Evolutionary conservation across 2,797 vertebrate genomes (phyloP), one percentile per base, ranked within the genome.

Genomic region (Hoplostethus mediterraneus): DNA sequence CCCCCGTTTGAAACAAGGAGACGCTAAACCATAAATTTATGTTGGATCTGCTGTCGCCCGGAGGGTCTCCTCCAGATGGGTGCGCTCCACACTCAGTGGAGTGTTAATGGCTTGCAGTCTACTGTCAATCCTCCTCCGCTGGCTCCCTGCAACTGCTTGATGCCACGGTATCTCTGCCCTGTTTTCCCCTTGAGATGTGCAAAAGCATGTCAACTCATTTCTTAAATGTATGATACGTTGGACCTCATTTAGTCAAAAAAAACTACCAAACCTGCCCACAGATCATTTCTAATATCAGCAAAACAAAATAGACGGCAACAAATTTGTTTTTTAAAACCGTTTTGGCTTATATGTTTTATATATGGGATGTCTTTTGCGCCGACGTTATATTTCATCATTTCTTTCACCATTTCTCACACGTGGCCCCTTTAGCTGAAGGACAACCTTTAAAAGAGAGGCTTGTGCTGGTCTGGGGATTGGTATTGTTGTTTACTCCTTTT

Each of bases 401-500:
- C 25, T 44, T 1, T 30, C 42, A 17, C 31, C 10, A 31, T 44
- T 59, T 40, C 40, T 51, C 4, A 57, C 45, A 72, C 59, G 59
- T 31, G 58, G 56, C 71, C 56, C 25, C 3, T 47, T 83, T 57
- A 71, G 52, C 58, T 80, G 58, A 83, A 87, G 75, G 78, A 77
- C 67, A 61, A 31, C 69, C 36, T 47, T 78, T 90, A 79, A 80
- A 88, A 75, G 76, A 63, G 52, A 69, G 45, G 38, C 33, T 31
- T n/a, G 21, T 64, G 17, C 51, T 33, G 76, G 62, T 63, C 74
- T 74, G 57, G 67, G 75, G 61, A 85, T 87, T 87, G 79, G 38
- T 78, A 79, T 73, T 81, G 72, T 81, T 90, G 83, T 90, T 91
- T 87, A 84, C 84, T 79, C 69, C 75, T 87, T 87, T 90, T 85